Percentiles rank a stretch among this genome's conserved stretches.
Conservation (phyloP, 1,140 invertebrate species). For the Helicoverpa zea region DNA sequence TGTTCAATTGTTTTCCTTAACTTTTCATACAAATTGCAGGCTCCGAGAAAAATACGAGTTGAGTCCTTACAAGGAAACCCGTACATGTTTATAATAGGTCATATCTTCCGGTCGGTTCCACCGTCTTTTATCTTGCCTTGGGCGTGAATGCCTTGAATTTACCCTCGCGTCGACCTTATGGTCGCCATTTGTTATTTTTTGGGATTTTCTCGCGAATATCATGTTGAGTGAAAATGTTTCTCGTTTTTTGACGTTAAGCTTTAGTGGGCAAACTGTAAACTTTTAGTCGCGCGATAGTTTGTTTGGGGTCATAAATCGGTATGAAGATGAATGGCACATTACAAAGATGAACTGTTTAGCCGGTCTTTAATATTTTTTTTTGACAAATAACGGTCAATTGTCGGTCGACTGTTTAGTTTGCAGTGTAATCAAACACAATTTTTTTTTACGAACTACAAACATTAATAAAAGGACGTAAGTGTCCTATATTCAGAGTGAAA, state of each 20-base stretch:
- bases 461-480: too few species aligned
- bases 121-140: background rate
- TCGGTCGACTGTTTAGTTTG: too few species aligned
- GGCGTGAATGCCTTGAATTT: background rate
- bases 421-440: too few species aligned
- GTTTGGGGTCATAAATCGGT: too few species aligned
- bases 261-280: background rate
- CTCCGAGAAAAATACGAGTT: background rate
- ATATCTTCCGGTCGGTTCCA: background rate
- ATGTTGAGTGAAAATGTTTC: slow-evolving; percentile 1
- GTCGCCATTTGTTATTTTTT: slow-evolving; percentile 4
- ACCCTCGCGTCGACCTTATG: background rate
- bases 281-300: too few species aligned
- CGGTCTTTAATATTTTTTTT: too few species aligned
- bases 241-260: background rate
- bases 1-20: too few species aligned
- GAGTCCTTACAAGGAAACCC: background rate
- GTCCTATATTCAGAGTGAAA: too few species aligned
- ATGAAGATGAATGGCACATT: too few species aligned
- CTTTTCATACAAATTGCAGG: background rate
- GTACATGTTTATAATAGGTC: slow-evolving; percentile 5
- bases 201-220: background rate
- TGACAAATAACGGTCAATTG: too few species aligned
- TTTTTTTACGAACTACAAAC: too few species aligned
- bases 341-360: too few species aligned